These are phyloP conservation scores for Ambastaia sidthimunki DNA, from an alignment of 2,797 vertebrate species.

Conservation along the genomic window DNA sequence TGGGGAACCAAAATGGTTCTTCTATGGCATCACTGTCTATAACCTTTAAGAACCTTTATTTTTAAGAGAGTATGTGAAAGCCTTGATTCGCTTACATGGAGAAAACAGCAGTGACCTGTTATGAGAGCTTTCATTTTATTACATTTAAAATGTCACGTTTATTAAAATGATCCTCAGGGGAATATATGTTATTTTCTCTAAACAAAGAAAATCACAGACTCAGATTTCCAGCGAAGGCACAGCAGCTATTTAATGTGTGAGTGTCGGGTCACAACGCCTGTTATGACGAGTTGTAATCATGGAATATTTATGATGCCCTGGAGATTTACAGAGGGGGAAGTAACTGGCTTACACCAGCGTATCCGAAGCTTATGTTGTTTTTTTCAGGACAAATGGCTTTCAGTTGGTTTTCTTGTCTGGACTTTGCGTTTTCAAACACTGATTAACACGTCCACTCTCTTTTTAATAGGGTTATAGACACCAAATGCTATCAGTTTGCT, in stretches of 20 bases:
- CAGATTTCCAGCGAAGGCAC: background rate
- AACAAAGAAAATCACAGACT: constrained; percentile 22
- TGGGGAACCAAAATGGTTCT: too few relatives aligned
- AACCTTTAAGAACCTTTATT: too few relatives aligned
- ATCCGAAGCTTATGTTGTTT: constrained; percentile 7
- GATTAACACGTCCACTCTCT: constrained; percentile 22
- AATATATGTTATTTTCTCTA: constrained; percentile 8
- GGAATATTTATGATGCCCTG: constrained; percentile 28
- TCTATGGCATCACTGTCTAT: too few relatives aligned
- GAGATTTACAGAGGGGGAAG: constrained; percentile 28
- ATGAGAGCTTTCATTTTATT: constrained; percentile 15
- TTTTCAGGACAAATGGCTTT: constrained; percentile 30
- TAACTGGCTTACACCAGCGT: constrained; percentile 36
- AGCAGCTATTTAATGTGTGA: constrained; percentile 10
- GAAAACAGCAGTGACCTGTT: constrained; percentile 11
- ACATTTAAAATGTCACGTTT: constrained; percentile 36
- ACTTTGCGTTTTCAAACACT: background rate
- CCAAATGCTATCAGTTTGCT: background rate
- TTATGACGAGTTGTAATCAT: constrained; percentile 19
- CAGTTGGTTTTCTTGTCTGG: constrained; percentile 30
- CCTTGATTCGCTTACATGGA: background rate
- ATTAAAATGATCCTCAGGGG: constrained; percentile 17
- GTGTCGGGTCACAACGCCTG: constrained; percentile 1
- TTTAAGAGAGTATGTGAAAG: background rate
- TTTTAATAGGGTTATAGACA: background rate